These are phyloP conservation scores for Coleophora deauratella DNA, from an alignment of 2,888 invertebrate species.

Conservation along the genomic window DNA sequence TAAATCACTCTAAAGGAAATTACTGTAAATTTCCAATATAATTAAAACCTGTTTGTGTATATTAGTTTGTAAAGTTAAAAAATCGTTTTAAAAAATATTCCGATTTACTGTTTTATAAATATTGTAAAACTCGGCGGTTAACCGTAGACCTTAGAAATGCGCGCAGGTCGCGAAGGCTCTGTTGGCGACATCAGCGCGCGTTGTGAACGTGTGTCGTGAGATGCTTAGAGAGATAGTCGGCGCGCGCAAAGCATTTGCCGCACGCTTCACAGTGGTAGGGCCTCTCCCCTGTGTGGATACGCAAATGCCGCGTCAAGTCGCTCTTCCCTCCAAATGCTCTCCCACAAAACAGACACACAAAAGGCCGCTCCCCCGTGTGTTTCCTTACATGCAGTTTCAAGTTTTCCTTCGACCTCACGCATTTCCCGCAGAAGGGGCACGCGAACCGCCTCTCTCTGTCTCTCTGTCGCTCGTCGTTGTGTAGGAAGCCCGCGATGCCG, in stretches of 20 bases:
- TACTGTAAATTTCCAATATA: slow-evolving; percentile 38
- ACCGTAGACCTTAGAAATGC: slow-evolving; percentile 30
- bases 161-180: slow-evolving; percentile 45
- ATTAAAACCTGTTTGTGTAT: slow-evolving; percentile 63
- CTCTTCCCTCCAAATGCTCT: slow-evolving; percentile 92
- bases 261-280: slow-evolving; percentile 95
- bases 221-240: slow-evolving; percentile 93
- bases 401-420: slow-evolving; percentile 91
- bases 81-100: slow-evolving; percentile 68
- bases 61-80: slow-evolving; percentile 64
- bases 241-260: slow-evolving; percentile 92
- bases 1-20: slow-evolving; percentile 61
- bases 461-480: slow-evolving; percentile 67
- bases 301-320: slow-evolving; percentile 87
- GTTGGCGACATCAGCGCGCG: slow-evolving; percentile 65
- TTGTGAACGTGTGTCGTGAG: slow-evolving; percentile 92
- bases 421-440: slow-evolving; percentile 92
- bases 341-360: slow-evolving; percentile 91
- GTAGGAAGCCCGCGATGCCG: slow-evolving; percentile 77
- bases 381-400: slow-evolving; percentile 90
- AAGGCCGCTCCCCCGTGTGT: slow-evolving; percentile 91
- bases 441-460: slow-evolving; percentile 86
- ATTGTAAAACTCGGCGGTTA: slow-evolving; percentile 51
- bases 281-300: slow-evolving; percentile 91
- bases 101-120: slow-evolving; percentile 41